Conservation (phyloP, 1,140 invertebrate species). For the Drosophila erecta region DNA sequence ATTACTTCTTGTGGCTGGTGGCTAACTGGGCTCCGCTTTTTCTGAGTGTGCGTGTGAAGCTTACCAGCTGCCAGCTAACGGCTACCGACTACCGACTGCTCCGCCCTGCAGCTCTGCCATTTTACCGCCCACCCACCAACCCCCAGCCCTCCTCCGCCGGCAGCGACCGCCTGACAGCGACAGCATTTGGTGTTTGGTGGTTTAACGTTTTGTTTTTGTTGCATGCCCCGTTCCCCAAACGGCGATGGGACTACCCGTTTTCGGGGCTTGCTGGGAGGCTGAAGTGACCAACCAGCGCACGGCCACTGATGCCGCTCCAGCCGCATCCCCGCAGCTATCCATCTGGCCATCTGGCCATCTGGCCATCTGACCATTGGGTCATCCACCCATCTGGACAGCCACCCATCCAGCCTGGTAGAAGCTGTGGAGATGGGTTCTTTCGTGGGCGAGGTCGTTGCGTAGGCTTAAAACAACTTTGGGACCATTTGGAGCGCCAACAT, state of each 20-base stretch:
- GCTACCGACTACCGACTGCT: conserved; percentile 12
- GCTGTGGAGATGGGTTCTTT: conserved; percentile 25
- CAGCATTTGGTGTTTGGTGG: conserved; percentile 79
- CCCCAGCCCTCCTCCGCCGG: neutral
- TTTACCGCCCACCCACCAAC: conserved; percentile 8
- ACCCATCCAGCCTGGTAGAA: too few species aligned
- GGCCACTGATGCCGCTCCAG: conserved; percentile 17
- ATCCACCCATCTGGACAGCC: too few species aligned
- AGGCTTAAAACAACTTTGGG: conserved; percentile 70
- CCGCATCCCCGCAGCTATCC: too few species aligned
- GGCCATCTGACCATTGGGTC: too few species aligned
- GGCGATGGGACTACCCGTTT: neutral
- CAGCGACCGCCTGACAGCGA: conserved; percentile 54
- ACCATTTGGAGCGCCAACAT: neutral
- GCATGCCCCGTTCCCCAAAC: conserved; percentile 7
- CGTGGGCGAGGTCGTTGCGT: conserved; percentile 41
- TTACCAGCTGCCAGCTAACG: conserved; percentile 58
- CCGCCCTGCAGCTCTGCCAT: conserved; percentile 10
- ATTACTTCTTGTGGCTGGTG: too few species aligned
- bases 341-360: too few species aligned
- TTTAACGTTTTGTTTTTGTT: conserved; percentile 71
- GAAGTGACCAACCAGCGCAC: conserved; percentile 10
- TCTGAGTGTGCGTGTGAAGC: conserved; percentile 57
- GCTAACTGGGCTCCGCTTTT: neutral
- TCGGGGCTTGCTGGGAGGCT: neutral